A percentile compares a stretch with the other conserved stretches of the same genome.
phyloP scores from a whole-genome alignment of 2,113 vertebrate genomes.

The Porphyrio hochstetteri region DNA sequence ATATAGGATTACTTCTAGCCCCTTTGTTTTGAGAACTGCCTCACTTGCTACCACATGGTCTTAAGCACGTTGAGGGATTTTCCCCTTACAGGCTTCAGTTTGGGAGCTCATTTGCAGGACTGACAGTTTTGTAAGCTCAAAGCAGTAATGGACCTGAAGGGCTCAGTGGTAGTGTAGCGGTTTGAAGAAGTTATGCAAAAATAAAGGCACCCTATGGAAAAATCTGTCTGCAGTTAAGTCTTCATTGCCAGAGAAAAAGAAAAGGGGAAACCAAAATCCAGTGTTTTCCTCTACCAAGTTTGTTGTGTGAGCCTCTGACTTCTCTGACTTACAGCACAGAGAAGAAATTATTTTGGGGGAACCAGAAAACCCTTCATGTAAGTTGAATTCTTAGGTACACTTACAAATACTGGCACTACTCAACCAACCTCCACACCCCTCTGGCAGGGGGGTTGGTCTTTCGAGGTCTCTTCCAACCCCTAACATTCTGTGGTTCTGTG shows the following conservation, averaged over 20 bases:
- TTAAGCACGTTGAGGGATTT: neutral
- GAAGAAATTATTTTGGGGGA: neutral
- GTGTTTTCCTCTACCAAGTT: neutral
- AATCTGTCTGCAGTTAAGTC: neutral
- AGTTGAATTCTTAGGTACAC: neutral
- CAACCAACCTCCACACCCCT: too few relatives aligned
- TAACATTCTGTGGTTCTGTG: too few relatives aligned
- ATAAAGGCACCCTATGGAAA: neutral
- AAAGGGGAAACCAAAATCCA: neutral
- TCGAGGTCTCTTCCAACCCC: too few relatives aligned
- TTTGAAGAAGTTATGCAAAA: neutral
- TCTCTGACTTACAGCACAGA: neutral
- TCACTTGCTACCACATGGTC: neutral
- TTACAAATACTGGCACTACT: neutral
- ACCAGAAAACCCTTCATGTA: neutral
- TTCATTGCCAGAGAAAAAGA: neutral
- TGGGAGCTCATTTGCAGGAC: neutral
- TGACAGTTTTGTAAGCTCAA: neutral
- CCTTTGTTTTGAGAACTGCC: conserved; percentile 13
- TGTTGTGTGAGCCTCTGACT: neutral
- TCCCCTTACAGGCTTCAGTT: neutral
- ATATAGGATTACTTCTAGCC: neutral
- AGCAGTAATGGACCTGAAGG: neutral
- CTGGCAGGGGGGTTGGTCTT: too few relatives aligned
- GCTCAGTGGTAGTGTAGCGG: neutral